These are phyloP conservation scores for Etheostoma spectabile DNA, from an alignment of 2,113 vertebrate genomes.

Conservation along the genomic window DNA sequence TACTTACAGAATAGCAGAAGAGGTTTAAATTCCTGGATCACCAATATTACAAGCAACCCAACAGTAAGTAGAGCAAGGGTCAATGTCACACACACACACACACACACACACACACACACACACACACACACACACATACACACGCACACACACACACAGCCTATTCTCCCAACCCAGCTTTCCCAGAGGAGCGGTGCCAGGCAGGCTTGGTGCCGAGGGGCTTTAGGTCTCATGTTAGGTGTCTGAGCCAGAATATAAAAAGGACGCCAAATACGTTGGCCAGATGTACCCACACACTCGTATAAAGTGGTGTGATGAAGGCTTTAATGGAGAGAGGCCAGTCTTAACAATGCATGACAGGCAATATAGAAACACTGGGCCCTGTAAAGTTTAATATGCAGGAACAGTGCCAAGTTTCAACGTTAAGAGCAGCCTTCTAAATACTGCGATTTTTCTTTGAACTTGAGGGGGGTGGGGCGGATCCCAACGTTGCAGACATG, in stretches of 20 bases:
- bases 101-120: constrained; percentile 15
- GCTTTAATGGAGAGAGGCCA: constrained; percentile 79
- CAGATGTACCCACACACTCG: constrained; percentile 80
- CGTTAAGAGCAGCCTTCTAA: constrained; percentile 47
- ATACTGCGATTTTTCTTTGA: constrained; percentile 40
- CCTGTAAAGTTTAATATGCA: constrained; percentile 80
- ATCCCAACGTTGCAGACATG: constrained; percentile 27
- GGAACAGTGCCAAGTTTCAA: constrained; percentile 67
- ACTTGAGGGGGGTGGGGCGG: constrained; percentile 19
- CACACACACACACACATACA: not conserved
- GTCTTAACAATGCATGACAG: constrained; percentile 77
- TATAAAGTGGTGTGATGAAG: constrained; percentile 79
- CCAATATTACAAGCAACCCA: constrained; percentile 59
- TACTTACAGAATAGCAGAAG: constrained; percentile 51
- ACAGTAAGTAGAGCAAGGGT: constrained; percentile 63
- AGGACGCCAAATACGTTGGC: constrained; percentile 72
- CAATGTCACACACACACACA: constrained; percentile 9
- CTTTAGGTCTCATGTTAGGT: constrained; percentile 63
- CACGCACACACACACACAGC: not conserved
- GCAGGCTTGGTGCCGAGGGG: constrained; percentile 54
- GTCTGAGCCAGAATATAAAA: constrained; percentile 60
- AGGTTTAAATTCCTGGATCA: constrained; percentile 61
- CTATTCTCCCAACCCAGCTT: constrained; percentile 40
- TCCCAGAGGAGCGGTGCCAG: constrained; percentile 64
- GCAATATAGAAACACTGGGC: constrained; percentile 76